Percentiles rank a stretch among this genome's conserved stretches.
Conservation (phyloP, 2,888 invertebrate genomes). For the Pharmacophagus antenor region DNA sequence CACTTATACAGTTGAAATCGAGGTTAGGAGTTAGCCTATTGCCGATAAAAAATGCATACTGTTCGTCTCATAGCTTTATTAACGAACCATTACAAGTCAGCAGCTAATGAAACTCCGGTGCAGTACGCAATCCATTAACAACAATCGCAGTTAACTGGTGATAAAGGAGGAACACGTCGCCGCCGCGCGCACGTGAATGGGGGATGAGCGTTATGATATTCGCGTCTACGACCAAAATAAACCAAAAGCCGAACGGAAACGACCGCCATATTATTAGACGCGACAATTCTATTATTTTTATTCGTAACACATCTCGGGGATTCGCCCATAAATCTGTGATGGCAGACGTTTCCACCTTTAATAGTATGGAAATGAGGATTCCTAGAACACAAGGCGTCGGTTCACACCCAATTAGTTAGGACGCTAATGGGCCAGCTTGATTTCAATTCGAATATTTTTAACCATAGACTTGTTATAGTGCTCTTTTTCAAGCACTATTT, state of each 20-base stretch:
- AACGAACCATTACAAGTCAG: constrained; percentile 14
- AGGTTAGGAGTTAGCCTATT: no score
- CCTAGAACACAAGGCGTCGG: constrained; percentile 56
- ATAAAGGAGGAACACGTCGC: constrained; percentile 55
- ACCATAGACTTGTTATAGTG: constrained; percentile 28
- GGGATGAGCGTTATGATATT: constrained; percentile 75
- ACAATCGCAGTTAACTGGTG: constrained; percentile 43
- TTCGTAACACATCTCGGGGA: constrained; percentile 77
- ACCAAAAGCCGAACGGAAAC: constrained; percentile 77
- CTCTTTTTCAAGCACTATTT: constrained; percentile 30
- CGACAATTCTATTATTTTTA: constrained; percentile 81
- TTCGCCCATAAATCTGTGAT: constrained; percentile 72
- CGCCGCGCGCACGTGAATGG: constrained; percentile 54
- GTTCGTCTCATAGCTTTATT: no score
- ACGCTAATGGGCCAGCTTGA: constrained; percentile 50
- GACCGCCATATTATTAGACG: constrained; percentile 77
- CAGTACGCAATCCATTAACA: constrained; percentile 53
- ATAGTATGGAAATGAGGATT: constrained; percentile 52
- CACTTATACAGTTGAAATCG: no score
- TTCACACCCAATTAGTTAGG: constrained; percentile 63
- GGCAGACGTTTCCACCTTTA: constrained; percentile 57
- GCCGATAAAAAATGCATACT: no score
- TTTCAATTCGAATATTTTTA: constrained; percentile 44
- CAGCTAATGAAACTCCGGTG: constrained; percentile 53
- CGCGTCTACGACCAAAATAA: constrained; percentile 72